These are phyloP conservation scores for Ericerus pela DNA, from an alignment of 1,140 invertebrate genomes.

Conservation along the genomic window DNA sequence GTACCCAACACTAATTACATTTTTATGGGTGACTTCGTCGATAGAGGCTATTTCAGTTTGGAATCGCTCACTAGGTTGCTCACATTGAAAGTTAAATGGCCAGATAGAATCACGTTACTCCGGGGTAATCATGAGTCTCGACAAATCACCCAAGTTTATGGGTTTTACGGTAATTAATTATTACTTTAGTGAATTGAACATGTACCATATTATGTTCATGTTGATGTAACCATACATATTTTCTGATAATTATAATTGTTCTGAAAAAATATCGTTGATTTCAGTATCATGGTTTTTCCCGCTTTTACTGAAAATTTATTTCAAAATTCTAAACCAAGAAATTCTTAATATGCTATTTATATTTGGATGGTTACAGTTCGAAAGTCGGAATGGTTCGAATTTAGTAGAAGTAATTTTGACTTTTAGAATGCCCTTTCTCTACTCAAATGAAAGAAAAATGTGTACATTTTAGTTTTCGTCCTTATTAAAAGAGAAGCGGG, in stretches of 20 bases:
- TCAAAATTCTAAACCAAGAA: too few relatives aligned
- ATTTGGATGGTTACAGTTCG: too few relatives aligned
- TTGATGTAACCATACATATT: too few relatives aligned
- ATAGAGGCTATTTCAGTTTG: conserved; percentile 85
- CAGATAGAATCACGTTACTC: conserved; percentile 79
- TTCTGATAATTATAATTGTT: too few relatives aligned
- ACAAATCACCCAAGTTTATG: conserved; percentile 98
- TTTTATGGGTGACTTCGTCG: conserved; percentile 93
- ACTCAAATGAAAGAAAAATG: neutral
- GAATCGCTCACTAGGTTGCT: conserved; percentile 86
- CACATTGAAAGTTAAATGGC: conserved; percentile 84
- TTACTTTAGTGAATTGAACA: neutral
- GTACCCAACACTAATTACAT: conserved; percentile 89
- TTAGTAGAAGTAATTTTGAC: neutral
- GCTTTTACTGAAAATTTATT: too few relatives aligned
- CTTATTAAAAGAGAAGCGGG: neutral
- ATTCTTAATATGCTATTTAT: too few relatives aligned
- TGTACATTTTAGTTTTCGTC: neutral
- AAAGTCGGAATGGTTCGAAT: too few relatives aligned
- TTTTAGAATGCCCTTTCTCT: neutral
- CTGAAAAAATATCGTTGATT: neutral
- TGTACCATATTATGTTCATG: too few relatives aligned
- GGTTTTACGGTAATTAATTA: conserved; percentile 71
- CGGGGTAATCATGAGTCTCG: conserved; percentile 96
- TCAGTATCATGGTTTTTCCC: neutral